Evolutionary conservation across 2,888 invertebrate species (phyloP), one percentile per base, ranked within the genome.

Genomic region (Scelioninae gen. 2): DNA sequence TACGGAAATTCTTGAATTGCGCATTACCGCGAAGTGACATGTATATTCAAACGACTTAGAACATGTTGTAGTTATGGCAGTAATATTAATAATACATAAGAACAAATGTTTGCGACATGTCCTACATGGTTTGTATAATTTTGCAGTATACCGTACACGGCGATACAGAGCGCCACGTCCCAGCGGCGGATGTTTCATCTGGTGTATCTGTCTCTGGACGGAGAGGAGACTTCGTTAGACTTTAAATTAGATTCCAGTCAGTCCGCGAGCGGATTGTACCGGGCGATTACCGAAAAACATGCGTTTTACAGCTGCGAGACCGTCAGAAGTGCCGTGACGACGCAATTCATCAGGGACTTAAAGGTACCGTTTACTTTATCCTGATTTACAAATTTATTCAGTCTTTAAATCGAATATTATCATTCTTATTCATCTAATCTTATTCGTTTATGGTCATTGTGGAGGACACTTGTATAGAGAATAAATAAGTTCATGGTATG

Each of bases 261-360:
- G 43, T 92, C 93, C 46, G 95, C 96, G 0, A 93, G 93, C 45
- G 94, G 94, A 33, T 87, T 95, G 19, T 95, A 94, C 86, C 89
- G 96, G 50, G 94, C 95, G 18, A 93, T 96, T 76, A 96, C 96
- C 0, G 96, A 96, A 87, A 94, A 95, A 79, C 95, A 96, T 85
- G 95, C 95, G 43, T 96, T 96, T 88, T 96, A 95, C 87, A 94
- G 94, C 85, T 96, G 96, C 87, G 96, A 96, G 86, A 96, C 96
- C 0, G 96, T 96, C 10, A 89, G 95, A 43, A 93, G 91, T 74
- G 94, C 94, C 68, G 96, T 96, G 55, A 94, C 95, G 0, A 92
- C 94, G 53, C 96, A 96, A 87, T 96, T 94, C 84, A 94, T 95
- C 60, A 90, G 95, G 74, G 96, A 96, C 87, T 88, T 96, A 76